phyloP scores from a whole-genome alignment of 2,888 invertebrate species.

The Rhagonycha lutea region DNA sequence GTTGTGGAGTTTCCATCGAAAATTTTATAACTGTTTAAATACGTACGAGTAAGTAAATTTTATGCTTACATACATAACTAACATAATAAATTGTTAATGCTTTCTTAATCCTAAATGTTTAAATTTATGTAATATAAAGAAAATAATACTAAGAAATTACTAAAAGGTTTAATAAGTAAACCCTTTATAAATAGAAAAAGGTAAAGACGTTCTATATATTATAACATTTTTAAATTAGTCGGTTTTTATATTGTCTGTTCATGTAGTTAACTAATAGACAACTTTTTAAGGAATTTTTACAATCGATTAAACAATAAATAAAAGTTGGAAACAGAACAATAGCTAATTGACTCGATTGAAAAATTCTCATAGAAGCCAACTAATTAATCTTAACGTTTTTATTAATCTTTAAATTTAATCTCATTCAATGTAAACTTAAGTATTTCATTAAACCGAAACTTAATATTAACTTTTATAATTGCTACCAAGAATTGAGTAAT shows the following conservation, averaged over 20 bases:
- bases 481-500: background rate
- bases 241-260: background rate
- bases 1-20: background rate
- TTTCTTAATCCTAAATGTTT: background rate
- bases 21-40: background rate
- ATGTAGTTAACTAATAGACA: background rate
- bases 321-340: background rate
- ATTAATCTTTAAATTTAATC: background rate
- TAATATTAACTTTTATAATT: background rate
- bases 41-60: background rate
- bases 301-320: background rate
- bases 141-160: background rate
- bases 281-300: background rate
- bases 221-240: background rate
- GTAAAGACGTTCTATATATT: background rate
- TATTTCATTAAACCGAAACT: background rate
- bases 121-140: background rate
- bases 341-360: conserved; percentile 2
- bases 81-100: background rate
- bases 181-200: background rate
- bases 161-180: background rate
- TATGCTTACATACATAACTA: background rate
- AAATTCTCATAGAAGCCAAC: background rate
- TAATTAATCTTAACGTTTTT: conserved; percentile 1
- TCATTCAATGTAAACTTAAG: background rate